These are phyloP conservation scores for Pyralis farinalis DNA, from an alignment of 2,888 invertebrate species.

Conservation along the genomic window DNA sequence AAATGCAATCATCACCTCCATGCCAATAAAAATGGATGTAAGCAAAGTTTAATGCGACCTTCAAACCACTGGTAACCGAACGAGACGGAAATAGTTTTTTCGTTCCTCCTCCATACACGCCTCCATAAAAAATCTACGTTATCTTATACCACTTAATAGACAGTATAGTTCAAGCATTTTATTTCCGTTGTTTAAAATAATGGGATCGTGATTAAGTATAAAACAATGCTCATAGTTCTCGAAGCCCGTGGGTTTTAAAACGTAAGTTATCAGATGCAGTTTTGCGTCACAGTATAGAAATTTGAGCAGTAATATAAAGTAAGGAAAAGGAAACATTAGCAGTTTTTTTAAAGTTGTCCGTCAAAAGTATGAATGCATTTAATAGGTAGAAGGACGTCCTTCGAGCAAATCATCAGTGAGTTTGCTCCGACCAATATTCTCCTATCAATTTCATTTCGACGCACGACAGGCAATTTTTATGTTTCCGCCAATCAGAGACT, in stretches of 20 bases:
- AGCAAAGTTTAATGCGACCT: not conserved
- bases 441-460: no score
- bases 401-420: no score
- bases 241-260: constrained; percentile 29
- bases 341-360: no score
- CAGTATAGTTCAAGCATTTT: constrained; percentile 19
- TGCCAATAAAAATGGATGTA: not conserved
- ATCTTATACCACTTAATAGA: constrained; percentile 9
- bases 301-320: no score
- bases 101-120: not conserved
- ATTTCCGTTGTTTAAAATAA: constrained; percentile 25
- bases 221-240: constrained; percentile 42
- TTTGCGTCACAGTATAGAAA: no score
- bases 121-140: constrained; percentile 5
- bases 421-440: no score
- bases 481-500: no score
- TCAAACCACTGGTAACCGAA: constrained; percentile 1
- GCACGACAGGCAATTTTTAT: no score
- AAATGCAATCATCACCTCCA: no score
- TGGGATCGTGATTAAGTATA: constrained; percentile 35
- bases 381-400: no score
- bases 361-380: no score
- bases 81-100: constrained; percentile 5
- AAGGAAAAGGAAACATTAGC: no score
- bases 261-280: constrained; percentile 35